Evolutionary conservation across 2,888 invertebrate genomes (phyloP), one percentile per base, ranked within the genome.

Genomic region (Dynastes maya): DNA sequence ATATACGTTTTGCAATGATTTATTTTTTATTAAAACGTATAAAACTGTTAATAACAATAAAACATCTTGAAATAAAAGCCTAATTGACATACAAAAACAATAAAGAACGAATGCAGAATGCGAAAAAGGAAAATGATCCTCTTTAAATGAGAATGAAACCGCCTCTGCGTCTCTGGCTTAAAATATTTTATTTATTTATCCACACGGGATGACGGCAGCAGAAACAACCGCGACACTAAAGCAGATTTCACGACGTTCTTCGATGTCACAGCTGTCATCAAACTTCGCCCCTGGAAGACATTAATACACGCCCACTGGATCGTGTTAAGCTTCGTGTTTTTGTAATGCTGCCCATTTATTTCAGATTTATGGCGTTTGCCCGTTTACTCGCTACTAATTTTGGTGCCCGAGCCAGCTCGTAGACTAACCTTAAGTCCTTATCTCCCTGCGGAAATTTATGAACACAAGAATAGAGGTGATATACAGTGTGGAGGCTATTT

Each of bases 271-370:
- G 84, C 86, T 87, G 86, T 87, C 87, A 87, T 84, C 87, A 84
- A 84, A 85, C 84, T 84, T 81, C 82, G 85, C 86, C 85, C 85
- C 86, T 86, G 86, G 84, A 84, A 86, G 85, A 85, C 86, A 87
- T 88, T 87, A 87, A 87, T 86, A 87, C 84, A 83, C 86, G 86
- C 87, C 87, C 83, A 86, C 86, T 83, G 86, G 84, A 87, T 87
- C 72, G 86, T 87, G 86, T 87, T 85, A 61, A 83, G 85, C 85
- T 84, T 82, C 85, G 84, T 86, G 86, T 87, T 87, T 86, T 86
- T 84, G 85, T 87, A 87, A 86, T 86, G 86, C 84, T 84, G 84
- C 86, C 86, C 87, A 87, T 88, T 87, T 87, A 87, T 86, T 86
- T 84, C 82, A 84, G 86, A 88, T 88, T 87, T 87, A 88, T 86